Percentiles rank a stretch among this genome's conserved stretches.
These are phyloP conservation scores for Henricia sp. DNA, from an alignment of 53 echinoderm and acorn worm species.

Conservation along the genomic window DNA sequence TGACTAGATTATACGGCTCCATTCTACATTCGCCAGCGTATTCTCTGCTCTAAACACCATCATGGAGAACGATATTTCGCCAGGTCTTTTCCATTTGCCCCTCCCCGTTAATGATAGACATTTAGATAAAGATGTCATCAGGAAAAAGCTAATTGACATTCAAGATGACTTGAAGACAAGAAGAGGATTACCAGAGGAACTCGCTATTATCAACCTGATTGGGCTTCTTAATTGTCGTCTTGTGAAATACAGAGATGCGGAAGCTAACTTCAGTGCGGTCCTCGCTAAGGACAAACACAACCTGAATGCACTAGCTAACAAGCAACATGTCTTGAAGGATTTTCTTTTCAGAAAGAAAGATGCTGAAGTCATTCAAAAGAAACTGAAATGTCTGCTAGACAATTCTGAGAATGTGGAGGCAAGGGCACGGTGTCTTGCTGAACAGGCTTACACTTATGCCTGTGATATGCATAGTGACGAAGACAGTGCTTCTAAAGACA, in stretches of 20 bases:
- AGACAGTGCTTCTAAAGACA: background rate
- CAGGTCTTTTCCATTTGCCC: constrained; percentile 23
- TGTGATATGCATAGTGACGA: constrained; percentile 51
- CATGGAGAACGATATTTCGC: constrained; percentile 12
- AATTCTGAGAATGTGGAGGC: background rate
- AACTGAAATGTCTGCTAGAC: background rate
- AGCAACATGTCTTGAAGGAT: constrained; percentile 3
- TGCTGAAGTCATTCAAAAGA: background rate
- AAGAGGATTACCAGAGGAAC: constrained; percentile 4
- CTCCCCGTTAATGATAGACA: constrained; percentile 11
- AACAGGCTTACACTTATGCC: constrained; percentile 46
- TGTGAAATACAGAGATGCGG: constrained; percentile 17
- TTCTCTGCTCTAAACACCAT: too few relatives aligned
- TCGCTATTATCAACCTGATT: constrained; percentile 26
- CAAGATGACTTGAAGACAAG: constrained; percentile 15
- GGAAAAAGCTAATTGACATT: constrained; percentile 22
- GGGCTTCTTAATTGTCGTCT: constrained; percentile 16
- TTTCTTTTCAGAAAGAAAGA: constrained; percentile 11
- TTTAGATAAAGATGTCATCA: background rate
- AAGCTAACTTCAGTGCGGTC: constrained; percentile 2
- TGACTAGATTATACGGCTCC: background rate
- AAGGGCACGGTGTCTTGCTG: constrained; percentile 36
- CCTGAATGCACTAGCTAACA: constrained; percentile 52
- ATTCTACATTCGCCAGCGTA: background rate
- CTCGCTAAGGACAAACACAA: constrained; percentile 29